These are phyloP conservation scores for Drosophila pseudotakahashii DNA, from an alignment of 2,888 invertebrate genomes.

Conservation along the genomic window DNA sequence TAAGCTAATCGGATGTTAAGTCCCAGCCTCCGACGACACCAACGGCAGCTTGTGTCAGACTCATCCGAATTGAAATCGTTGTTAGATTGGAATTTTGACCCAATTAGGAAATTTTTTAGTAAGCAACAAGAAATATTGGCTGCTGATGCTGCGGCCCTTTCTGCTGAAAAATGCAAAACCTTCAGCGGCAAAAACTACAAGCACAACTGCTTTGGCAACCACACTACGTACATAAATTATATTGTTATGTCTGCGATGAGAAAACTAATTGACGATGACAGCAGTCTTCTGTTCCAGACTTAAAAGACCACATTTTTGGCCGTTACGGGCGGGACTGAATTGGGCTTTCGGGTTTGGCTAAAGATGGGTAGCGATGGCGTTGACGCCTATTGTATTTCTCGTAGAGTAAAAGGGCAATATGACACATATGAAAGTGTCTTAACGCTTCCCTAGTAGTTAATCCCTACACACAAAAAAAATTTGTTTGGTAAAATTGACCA, in stretches of 20 bases:
- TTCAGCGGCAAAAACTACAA: slow-evolving; percentile 26
- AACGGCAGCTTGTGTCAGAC: slow-evolving; percentile 52
- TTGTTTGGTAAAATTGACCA: too few relatives aligned
- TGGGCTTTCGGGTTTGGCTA: too few relatives aligned
- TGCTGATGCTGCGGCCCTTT: slow-evolving; percentile 38
- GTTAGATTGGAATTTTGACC: slow-evolving; percentile 82
- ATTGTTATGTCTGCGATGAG: slow-evolving; percentile 78
- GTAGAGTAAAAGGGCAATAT: too few relatives aligned
- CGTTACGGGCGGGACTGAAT: too few relatives aligned
- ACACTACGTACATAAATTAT: slow-evolving; percentile 66
- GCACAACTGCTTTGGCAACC: slow-evolving; percentile 57
- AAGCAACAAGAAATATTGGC: slow-evolving; percentile 42
- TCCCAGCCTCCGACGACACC: neutral
- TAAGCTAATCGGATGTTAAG: slow-evolving; percentile 18
- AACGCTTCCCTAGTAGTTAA: too few relatives aligned
- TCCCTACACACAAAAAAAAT: too few relatives aligned
- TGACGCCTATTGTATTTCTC: too few relatives aligned
- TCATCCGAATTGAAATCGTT: slow-evolving; percentile 66
- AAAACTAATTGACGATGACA: slow-evolving; percentile 78
- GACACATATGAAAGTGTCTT: too few relatives aligned
- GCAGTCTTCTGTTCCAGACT: slow-evolving; percentile 15
- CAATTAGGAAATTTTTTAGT: slow-evolving; percentile 79
- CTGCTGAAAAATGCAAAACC: slow-evolving; percentile 69
- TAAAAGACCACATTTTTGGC: too few relatives aligned
- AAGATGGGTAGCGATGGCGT: too few relatives aligned